Base-by-base conservation (phyloP, 2,113 vertebrate species). In the Charina bottae region DNA sequence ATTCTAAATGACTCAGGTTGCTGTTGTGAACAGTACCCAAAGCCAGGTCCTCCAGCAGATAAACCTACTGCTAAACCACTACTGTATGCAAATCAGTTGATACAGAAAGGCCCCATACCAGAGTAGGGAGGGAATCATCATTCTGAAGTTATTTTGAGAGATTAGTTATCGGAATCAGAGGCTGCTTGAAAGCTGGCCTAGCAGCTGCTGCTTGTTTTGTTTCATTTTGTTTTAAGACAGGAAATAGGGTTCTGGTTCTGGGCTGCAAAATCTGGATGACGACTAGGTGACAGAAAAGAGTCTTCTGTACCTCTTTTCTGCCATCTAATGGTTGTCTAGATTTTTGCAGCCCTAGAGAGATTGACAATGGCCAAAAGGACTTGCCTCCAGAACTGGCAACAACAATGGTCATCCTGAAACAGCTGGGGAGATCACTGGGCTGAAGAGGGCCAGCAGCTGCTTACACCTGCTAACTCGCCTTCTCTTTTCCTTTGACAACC, bases 1-100 rank as follows among this genome's bases (percentile, higher is more conserved):
- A 56, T 33, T 92, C 53, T 58, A 90, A 94, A 85, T 93, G 53
- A 54, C 90, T 92, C 90, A 62, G 90, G 56, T 58, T 59, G 13
- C 15, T 89, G 84, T 0, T 49, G 5, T 42, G 90, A 23, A n/a
- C 26, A 0, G 53, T 89, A 53, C 89, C 88, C 59, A 68, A 90
- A 88, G 72, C 49, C 23, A 19, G 28, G 93, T 56, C 28, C 56
- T 84, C 54, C 53, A 91, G 91, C 59, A 92, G 92, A 92, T 95
- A 60, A 89, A 94, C 92, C n/a, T 92, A 90, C 92, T 93, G 92
- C 62, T 85, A 90, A 89, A 93, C 93, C 90, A 90, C 49, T 11
- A 24, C 72, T 19, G 72, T 42, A 6, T 1, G 86, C 33, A 89
- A 90, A 94, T 19, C 53, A 54, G 49, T 53, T 83, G 46, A 83